A percentile compares a stretch with the other conserved stretches of the same genome.
phyloP scores from a whole-genome alignment of 2,797 vertebrate genomes.

The Lophius americanus region DNA sequence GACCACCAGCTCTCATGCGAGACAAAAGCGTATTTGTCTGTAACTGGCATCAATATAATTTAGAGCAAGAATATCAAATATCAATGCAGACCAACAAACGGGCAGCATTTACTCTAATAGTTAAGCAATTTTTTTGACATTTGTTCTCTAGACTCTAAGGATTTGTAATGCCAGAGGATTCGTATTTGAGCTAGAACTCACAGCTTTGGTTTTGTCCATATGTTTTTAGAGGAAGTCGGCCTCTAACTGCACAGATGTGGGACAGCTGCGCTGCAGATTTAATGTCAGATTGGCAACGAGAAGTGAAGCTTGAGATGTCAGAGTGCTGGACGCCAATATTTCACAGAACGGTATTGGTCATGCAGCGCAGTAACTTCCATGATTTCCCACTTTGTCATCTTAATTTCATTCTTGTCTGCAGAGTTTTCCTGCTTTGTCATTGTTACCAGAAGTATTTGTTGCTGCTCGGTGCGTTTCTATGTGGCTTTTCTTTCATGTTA shows the following conservation, averaged over 20 bases:
- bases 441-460: conserved; percentile 4
- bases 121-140: too few species aligned
- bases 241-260: conserved; percentile 50
- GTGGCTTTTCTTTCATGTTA: conserved; percentile 2
- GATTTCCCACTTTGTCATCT: conserved; percentile 9
- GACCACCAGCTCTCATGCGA: background rate
- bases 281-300: conserved; percentile 38
- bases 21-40: background rate
- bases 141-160: background rate
- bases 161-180: background rate
- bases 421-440: conserved; percentile 14
- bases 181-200: conserved; percentile 14
- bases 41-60: background rate
- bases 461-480: background rate
- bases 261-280: conserved; percentile 56
- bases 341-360: conserved; percentile 11
- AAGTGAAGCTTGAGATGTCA: conserved; percentile 10
- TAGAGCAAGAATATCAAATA: background rate
- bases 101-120: too few species aligned
- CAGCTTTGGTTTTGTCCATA: conserved; percentile 9
- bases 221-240: conserved; percentile 20
- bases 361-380: conserved; percentile 7
- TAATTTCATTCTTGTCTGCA: conserved; percentile 11
- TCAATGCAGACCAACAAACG: too few species aligned
- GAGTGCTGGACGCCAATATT: conserved; percentile 26